phyloP scores from a whole-genome alignment of 2,797 vertebrate genomes.

The Leuciscus waleckii region DNA sequence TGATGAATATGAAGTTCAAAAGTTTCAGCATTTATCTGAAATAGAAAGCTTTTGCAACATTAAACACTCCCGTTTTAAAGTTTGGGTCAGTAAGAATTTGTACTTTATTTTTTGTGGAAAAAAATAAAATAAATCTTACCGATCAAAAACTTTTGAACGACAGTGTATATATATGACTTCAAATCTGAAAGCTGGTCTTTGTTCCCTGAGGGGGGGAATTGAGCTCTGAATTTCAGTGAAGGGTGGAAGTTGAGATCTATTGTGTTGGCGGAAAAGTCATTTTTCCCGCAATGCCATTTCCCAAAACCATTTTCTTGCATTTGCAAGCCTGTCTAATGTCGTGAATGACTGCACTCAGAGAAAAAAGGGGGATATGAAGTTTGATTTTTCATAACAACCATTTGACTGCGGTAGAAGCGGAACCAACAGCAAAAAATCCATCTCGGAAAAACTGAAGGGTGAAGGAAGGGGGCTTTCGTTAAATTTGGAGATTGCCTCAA shows the following conservation, averaged over 20 bases:
- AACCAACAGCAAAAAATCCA: conserved; percentile 63
- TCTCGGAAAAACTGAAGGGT: conserved; percentile 49
- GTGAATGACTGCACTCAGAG: conserved; percentile 57
- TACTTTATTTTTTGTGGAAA: too few relatives aligned
- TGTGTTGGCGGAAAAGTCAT: conserved; percentile 51
- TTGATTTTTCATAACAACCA: conserved; percentile 64
- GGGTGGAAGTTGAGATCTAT: conserved; percentile 53
- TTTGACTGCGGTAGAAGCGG: conserved; percentile 59
- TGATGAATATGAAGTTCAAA: too few relatives aligned
- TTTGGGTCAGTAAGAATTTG: too few relatives aligned
- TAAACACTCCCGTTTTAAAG: too few relatives aligned
- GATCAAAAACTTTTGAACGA: too few relatives aligned
- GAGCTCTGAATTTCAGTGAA: conserved; percentile 34
- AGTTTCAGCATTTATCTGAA: too few relatives aligned
- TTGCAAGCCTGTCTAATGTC: conserved; percentile 60
- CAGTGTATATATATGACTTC: neutral
- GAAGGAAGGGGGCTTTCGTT: conserved; percentile 66
- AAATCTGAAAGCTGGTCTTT: conserved; percentile 20
- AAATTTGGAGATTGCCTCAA: conserved; percentile 71
- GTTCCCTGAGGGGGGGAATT: conserved; percentile 25
- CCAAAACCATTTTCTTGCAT: conserved; percentile 60
- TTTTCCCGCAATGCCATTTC: conserved; percentile 54
- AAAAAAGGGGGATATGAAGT: conserved; percentile 56
- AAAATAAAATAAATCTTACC: too few relatives aligned
- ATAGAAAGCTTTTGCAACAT: too few relatives aligned